Percentiles rank a stretch among this genome's conserved stretches.
phyloP scores from a whole-genome alignment of 2,888 invertebrate genomes.

The Drosophila nigritarsus region DNA sequence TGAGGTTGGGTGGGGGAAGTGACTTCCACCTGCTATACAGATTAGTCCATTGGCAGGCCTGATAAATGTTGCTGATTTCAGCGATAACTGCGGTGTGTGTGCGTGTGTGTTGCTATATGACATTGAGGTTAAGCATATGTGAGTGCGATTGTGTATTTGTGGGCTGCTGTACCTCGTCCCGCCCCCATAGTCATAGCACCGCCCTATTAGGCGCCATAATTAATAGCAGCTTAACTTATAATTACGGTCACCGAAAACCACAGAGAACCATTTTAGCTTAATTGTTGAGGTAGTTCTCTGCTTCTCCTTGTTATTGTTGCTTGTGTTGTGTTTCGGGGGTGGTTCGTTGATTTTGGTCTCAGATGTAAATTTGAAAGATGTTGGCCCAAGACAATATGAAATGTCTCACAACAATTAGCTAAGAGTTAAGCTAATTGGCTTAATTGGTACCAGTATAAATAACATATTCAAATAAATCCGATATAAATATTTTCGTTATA shows the following conservation, averaged over 20 bases:
- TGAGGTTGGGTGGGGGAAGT: background rate
- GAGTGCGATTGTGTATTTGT: constrained; percentile 10
- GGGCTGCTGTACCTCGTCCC: background rate
- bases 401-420: constrained; percentile 34
- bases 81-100: constrained; percentile 24
- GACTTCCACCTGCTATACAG: constrained; percentile 55
- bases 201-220: constrained; percentile 73
- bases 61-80: constrained; percentile 68
- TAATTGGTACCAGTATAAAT: background rate
- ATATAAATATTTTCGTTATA: background rate
- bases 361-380: constrained; percentile 45
- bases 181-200: constrained; percentile 8
- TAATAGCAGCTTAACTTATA: constrained; percentile 82
- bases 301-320: constrained; percentile 3
- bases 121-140: constrained; percentile 56
- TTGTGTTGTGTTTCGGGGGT: constrained; percentile 20
- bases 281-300: constrained; percentile 71
- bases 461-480: background rate
- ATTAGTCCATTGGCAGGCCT: constrained; percentile 56
- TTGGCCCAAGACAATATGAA: constrained; percentile 11
- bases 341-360: constrained; percentile 9
- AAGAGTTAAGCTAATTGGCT: background rate
- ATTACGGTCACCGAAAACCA: constrained; percentile 78
- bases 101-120: constrained; percentile 9
- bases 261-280: constrained; percentile 78